A percentile compares a stretch with the other conserved stretches of the same genome.
phyloP scores from a whole-genome alignment of 2,888 invertebrate genomes.

The Drosophila dives region DNA sequence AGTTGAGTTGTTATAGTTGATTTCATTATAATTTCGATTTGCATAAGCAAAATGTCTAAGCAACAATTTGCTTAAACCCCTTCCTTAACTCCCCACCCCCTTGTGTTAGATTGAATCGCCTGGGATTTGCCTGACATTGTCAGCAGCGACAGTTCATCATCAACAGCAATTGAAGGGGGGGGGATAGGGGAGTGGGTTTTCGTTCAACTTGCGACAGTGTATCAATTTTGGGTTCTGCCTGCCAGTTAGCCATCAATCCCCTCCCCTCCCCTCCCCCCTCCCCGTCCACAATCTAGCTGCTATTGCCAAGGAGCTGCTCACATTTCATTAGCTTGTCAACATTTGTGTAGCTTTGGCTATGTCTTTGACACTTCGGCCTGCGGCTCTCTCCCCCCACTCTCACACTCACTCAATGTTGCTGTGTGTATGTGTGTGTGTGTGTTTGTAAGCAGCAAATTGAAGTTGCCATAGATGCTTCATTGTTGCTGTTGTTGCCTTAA shows the following conservation, averaged over 20 bases:
- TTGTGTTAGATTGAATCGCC: slow-evolving; percentile 44
- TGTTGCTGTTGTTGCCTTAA: slow-evolving; percentile 68
- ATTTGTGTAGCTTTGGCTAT: slow-evolving; percentile 71
- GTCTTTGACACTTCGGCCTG: slow-evolving; percentile 80
- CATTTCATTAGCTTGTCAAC: slow-evolving; percentile 81
- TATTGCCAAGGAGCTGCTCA: slow-evolving; percentile 63
- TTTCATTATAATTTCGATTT: slow-evolving; percentile 81
- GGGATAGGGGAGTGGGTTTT: not conserved
- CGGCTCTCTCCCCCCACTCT: slow-evolving; percentile 38
- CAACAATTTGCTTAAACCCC: slow-evolving; percentile 56
- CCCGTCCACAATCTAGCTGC: slow-evolving; percentile 6
- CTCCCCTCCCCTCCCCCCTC: no score
- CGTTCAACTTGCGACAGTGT: slow-evolving; percentile 52
- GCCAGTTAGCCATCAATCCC: not conserved
- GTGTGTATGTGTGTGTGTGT: not conserved
- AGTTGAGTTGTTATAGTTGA: slow-evolving; percentile 64
- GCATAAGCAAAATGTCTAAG: slow-evolving; percentile 77
- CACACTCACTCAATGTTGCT: not conserved
- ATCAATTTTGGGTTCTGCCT: slow-evolving; percentile 67
- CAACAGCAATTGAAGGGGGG: slow-evolving; percentile 4
- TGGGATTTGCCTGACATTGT: slow-evolving; percentile 63
- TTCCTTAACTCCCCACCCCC: not conserved
- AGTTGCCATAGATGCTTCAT: slow-evolving; percentile 68
- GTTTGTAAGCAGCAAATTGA: slow-evolving; percentile 46
- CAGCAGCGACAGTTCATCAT: slow-evolving; percentile 47